Evolutionary conservation across 1,140 invertebrate genomes (phyloP).

Genomic region (Mylabris phalerata): DNA sequence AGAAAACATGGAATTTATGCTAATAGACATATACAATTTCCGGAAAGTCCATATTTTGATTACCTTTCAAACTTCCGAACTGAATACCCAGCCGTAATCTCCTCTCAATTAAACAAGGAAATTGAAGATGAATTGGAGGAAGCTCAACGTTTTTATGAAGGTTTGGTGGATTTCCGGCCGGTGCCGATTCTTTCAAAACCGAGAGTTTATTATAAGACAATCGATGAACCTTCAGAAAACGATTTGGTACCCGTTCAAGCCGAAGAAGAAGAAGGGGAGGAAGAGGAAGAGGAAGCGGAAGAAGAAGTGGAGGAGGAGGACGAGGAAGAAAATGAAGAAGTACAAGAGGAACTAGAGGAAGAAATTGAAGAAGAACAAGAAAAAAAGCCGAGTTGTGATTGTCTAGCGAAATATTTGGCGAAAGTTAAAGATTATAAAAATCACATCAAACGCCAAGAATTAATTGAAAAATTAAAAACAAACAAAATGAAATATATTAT

Average conservation of each 20-base stretch:
- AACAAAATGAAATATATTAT: conserved; percentile 3
- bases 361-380: no score
- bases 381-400: conserved; percentile 18
- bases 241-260: no score
- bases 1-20: conserved; percentile 26
- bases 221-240: background rate
- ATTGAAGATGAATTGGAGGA: conserved; percentile 11
- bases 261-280: background rate
- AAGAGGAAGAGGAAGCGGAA: no score
- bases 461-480: background rate
- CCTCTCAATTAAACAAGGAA: no score
- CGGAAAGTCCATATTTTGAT: conserved; percentile 36
- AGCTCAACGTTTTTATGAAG: conserved; percentile 12
- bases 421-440: conserved; percentile 14
- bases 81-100: no score
- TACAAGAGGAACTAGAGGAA: no score
- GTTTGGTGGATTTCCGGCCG: background rate
- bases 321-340: no score
- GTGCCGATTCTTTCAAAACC: conserved; percentile 13
- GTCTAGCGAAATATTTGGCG: conserved; percentile 24
- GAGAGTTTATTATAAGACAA: background rate
- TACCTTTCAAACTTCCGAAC: conserved; percentile 15
- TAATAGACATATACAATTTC: conserved; percentile 30
- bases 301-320: no score
- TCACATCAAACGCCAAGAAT: background rate